Percentiles rank a stretch among this genome's conserved stretches.
phyloP scores from a whole-genome alignment of 1,140 invertebrate genomes.

The Leucophenga varia region DNA sequence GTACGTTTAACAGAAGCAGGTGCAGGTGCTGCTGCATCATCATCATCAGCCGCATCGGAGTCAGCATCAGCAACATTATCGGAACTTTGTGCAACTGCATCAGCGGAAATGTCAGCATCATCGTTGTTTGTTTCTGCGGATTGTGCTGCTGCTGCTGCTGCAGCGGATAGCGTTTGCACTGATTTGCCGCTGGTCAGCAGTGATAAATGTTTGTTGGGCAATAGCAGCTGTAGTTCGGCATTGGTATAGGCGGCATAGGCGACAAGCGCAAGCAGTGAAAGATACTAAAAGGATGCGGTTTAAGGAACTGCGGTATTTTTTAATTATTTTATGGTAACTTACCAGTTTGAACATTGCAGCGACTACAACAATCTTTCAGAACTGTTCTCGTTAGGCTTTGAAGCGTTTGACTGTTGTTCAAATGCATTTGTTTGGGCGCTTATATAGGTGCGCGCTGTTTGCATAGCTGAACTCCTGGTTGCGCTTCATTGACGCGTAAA shows the following conservation, averaged over 20 bases:
- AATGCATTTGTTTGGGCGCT: not conserved
- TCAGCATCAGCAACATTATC: slow-evolving; percentile 3
- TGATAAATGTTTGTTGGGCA: slow-evolving; percentile 18
- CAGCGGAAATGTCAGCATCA: not conserved
- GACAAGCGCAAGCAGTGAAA: slow-evolving; percentile 18
- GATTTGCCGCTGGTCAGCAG: slow-evolving; percentile 10
- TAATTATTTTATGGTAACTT: not conserved
- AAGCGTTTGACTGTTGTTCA: slow-evolving; percentile 31
- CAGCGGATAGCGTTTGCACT: too few species aligned
- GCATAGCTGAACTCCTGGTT: not conserved
- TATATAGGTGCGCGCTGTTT: slow-evolving; percentile 28
- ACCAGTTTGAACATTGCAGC: slow-evolving; percentile 34
- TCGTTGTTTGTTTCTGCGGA: slow-evolving; percentile 26
- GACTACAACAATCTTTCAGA: not conserved
- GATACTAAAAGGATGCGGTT: slow-evolving; percentile 1
- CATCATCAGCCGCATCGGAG: slow-evolving; percentile 11
- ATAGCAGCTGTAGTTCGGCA: slow-evolving; percentile 15
- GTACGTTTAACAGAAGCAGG: not conserved
- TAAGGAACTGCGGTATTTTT: not conserved
- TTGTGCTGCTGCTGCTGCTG: slow-evolving; percentile 26
- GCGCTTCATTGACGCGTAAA: slow-evolving; percentile 20
- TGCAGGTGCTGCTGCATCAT: not conserved
- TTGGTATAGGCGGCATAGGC: slow-evolving; percentile 14
- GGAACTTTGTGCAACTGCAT: too few species aligned
- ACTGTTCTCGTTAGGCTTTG: slow-evolving; percentile 12